A percentile compares a stretch with the other conserved stretches of the same genome.
Evolutionary conservation across 2,113 vertebrate genomes (phyloP).

Genomic region (Agapornis roseicollis): DNA sequence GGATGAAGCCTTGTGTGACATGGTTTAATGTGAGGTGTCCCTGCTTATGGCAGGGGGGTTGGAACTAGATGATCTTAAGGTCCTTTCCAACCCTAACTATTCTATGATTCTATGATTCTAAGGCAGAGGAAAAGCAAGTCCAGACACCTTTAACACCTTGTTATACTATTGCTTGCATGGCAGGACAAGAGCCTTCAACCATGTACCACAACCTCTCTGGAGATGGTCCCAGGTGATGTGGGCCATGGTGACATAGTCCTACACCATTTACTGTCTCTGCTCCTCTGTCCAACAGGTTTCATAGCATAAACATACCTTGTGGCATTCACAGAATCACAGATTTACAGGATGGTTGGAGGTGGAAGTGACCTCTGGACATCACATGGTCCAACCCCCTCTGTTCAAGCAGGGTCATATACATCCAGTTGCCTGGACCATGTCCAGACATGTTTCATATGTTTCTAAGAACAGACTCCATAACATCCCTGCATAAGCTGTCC

Average conservation of each 20-base stretch:
- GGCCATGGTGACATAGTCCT: neutral
- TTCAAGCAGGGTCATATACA: neutral
- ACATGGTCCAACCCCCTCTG: neutral
- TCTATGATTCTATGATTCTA: no score
- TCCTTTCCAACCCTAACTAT: no score
- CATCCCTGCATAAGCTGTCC: neutral
- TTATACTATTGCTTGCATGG: neutral
- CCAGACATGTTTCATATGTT: neutral
- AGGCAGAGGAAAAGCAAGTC: neutral
- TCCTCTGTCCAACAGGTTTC: neutral
- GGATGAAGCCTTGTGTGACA: no score
- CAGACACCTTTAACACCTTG: neutral
- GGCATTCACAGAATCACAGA: neutral
- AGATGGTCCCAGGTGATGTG: neutral
- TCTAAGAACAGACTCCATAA: neutral
- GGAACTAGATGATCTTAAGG: no score
- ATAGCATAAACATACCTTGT: neutral
- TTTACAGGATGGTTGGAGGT: neutral
- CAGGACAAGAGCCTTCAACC: neutral
- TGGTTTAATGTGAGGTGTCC: no score
- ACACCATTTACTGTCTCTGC: neutral
- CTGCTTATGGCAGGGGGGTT: no score
- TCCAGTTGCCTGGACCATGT: rapidly evolving
- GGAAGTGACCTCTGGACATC: neutral
- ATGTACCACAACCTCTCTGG: neutral